A percentile compares a stretch with the other conserved stretches of the same genome.
These are phyloP conservation scores for Antheraea yamamai DNA, from an alignment of 2,888 invertebrate genomes.

Conservation along the genomic window DNA sequence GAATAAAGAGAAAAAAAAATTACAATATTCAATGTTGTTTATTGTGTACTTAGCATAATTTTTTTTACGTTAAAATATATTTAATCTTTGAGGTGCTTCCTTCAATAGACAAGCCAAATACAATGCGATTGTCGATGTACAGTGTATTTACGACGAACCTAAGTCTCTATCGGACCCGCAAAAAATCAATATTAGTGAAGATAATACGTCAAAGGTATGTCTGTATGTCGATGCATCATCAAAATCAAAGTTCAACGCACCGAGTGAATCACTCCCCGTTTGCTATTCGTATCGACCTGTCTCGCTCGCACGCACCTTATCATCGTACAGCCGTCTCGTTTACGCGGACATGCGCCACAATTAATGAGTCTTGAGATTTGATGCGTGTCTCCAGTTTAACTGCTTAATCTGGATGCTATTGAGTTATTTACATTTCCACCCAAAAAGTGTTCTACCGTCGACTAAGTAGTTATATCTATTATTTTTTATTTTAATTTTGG, in stretches of 20 bases:
- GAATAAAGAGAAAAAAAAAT: too few relatives aligned
- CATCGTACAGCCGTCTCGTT: conserved; percentile 25
- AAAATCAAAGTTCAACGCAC: conserved; percentile 31
- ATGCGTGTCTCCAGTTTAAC: background rate
- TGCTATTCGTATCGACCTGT: conserved; percentile 24
- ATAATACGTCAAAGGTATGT: conserved; percentile 7
- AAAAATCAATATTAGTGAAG: background rate
- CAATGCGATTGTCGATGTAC: too few relatives aligned
- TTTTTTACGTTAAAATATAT: too few relatives aligned
- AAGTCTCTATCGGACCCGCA: background rate
- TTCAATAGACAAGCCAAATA: too few relatives aligned
- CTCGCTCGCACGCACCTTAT: conserved; percentile 32
- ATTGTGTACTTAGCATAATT: too few relatives aligned
- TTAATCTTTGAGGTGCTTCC: too few relatives aligned
- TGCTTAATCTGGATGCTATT: background rate
- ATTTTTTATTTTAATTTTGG: too few relatives aligned
- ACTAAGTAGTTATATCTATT: too few relatives aligned
- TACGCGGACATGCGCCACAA: conserved; percentile 26
- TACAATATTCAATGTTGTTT: too few relatives aligned
- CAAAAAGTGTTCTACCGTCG: too few relatives aligned
- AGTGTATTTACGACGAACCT: too few relatives aligned
- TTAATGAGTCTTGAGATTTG: conserved; percentile 16
- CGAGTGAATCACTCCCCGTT: conserved; percentile 28
- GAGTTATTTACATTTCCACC: background rate
- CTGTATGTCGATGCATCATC: conserved; percentile 33